Percentiles rank a stretch among this genome's conserved stretches.
Conservation (phyloP, 2,888 invertebrate species). For the Emesis furor region DNA sequence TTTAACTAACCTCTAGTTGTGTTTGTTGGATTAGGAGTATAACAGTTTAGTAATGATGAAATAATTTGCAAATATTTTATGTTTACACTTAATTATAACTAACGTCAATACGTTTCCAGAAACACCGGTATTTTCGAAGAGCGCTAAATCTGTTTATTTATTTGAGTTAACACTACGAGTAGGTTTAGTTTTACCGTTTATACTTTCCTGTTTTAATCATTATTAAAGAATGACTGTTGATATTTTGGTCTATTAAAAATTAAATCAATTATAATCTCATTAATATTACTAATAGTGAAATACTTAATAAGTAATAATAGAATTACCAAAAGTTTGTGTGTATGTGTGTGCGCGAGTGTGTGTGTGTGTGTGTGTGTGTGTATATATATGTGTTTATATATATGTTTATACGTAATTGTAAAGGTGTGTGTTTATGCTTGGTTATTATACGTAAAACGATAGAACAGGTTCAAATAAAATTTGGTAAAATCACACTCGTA, state of each 20-base stretch:
- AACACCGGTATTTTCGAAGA: conserved; percentile 5
- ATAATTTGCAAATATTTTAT: conserved; percentile 15
- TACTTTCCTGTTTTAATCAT: background rate
- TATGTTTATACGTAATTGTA: no score
- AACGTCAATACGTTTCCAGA: background rate
- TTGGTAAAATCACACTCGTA: no score
- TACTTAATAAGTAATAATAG: no score
- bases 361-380: no score
- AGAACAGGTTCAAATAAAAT: no score
- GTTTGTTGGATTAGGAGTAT: conserved; percentile 7
- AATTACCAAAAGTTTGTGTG: background rate
- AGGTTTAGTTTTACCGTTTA: background rate
- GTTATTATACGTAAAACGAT: no score
- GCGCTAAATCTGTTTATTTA: conserved; percentile 12
- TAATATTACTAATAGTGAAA: background rate
- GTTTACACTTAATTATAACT: conserved; percentile 7
- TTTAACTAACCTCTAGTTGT: conserved; percentile 8
- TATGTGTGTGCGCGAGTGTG: no score
- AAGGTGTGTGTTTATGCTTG: no score
- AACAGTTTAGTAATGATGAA: conserved; percentile 7
- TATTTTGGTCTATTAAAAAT: background rate
- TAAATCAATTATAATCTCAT: background rate
- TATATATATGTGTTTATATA: no score
- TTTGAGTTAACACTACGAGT: background rate
- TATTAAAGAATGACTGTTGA: background rate